Evolutionary conservation across 2,113 vertebrate species (phyloP), one percentile per base, ranked within the genome.

Genomic region (Thalassoma bifasciatum): DNA sequence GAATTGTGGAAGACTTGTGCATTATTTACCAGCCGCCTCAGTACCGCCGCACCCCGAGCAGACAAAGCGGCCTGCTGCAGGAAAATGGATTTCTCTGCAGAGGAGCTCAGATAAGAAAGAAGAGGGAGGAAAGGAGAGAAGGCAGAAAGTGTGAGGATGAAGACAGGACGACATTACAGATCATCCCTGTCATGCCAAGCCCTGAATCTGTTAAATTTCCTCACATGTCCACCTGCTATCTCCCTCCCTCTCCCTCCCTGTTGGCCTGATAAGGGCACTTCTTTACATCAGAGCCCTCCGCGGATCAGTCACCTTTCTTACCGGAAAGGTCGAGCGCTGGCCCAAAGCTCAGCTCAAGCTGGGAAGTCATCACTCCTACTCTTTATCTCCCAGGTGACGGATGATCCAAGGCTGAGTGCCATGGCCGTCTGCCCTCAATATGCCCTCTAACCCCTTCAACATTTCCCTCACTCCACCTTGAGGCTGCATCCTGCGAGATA

Each of bases 1-100:
- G 82, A 84, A 86, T 86, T 22, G 66, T 57, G 24, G 75, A 86
- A 83, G 71, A 56, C 79, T 86, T 84, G 83, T 94, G 92, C 89
- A 94, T 93, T 94, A 95, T 94, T 94, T 93, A 94, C 89, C 84
- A 89, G 52, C 77, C 19, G 66, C 81, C 86, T 83, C 73, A 56
- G 65, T 77, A 76, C 61, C 30, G 47, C 73, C 34, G 60, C 80
- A 66, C 81, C 83, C 77, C 73, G 42, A 10, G 21, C 81, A 89
- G 83, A 90, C 88, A 92, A 90, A 90, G 86, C 36, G 26, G 70
- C 66, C 72, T 62, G 47, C 75, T 84, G 87, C 87, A 89, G 84
- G 84, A 86, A 90, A 92, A 86, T 89, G 52, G 84, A 91, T 90
- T 91, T 89, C 89, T 88, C 84, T 89, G 75, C 82, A 67, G 74